phyloP scores from a whole-genome alignment of 2,888 invertebrate genomes.

The Ophion obscuratus region DNA sequence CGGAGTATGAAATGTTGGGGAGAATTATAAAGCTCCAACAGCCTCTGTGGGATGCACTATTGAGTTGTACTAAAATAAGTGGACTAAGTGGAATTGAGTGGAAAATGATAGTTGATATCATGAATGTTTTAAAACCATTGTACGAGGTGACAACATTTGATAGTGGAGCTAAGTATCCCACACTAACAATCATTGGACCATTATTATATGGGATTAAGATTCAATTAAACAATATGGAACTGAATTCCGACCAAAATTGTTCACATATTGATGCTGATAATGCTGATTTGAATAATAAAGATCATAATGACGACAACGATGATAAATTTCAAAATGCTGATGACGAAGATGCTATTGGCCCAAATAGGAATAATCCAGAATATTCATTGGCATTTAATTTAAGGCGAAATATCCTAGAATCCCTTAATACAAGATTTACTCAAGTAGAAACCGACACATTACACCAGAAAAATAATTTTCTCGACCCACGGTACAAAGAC shows the following conservation, averaged over 20 bases:
- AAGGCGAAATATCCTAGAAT: neutral
- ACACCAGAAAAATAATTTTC: neutral
- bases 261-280: too few relatives aligned
- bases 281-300: too few relatives aligned
- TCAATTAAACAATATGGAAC: neutral
- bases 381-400: neutral
- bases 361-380: too few relatives aligned
- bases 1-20: neutral
- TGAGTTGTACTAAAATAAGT: neutral
- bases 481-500: slow-evolving; percentile 9
- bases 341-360: too few relatives aligned
- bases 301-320: neutral
- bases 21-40: neutral
- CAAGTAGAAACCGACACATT: neutral
- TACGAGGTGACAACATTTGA: neutral
- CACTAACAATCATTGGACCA: too few relatives aligned
- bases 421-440: neutral
- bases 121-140: neutral
- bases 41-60: neutral
- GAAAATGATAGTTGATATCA: neutral
- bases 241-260: neutral
- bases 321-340: neutral
- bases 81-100: neutral
- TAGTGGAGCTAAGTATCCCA: slow-evolving; percentile 6
- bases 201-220: neutral